Percentiles rank a stretch among this genome's conserved stretches.
Conservation (phyloP, 1,140 invertebrate species). For the Listronotus bonariensis region DNA sequence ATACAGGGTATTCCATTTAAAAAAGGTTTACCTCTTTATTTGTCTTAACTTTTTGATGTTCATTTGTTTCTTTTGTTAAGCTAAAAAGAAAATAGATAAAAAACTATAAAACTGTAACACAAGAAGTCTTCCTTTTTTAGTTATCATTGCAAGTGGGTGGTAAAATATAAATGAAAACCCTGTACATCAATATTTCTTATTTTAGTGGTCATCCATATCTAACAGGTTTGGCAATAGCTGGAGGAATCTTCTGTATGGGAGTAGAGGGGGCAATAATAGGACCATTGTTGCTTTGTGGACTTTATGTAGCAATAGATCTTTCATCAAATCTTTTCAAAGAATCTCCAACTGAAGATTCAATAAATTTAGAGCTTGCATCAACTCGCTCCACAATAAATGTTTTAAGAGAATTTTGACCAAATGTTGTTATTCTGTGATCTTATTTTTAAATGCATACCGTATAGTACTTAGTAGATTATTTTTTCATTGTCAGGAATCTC, state of each 20-base stretch:
- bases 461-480: no score
- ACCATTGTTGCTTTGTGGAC: constrained; percentile 87
- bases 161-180: no score
- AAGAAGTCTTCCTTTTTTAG: no score
- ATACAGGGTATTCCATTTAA: no score
- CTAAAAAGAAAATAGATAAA: no score
- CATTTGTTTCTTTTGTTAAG: no score
- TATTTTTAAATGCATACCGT: background rate
- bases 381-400: constrained; percentile 16
- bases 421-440: constrained; percentile 1
- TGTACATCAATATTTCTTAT: constrained; percentile 18
- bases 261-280: constrained; percentile 96
- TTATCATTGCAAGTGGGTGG: no score
- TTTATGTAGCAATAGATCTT: constrained; percentile 80
- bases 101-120: no score
- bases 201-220: constrained; percentile 94
- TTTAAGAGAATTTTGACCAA: background rate
- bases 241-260: constrained; percentile 97
- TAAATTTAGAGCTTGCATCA: constrained; percentile 53
- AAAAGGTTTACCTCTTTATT: no score
- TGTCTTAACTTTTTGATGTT: no score
- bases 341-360: constrained; percentile 58
- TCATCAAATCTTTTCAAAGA: constrained; percentile 63
- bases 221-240: constrained; percentile 95
- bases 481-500: background rate